Evolutionary conservation across 2,113 vertebrate species (phyloP), one percentile per base, ranked within the genome.

Genomic region (Callorhinus ursinus): DNA sequence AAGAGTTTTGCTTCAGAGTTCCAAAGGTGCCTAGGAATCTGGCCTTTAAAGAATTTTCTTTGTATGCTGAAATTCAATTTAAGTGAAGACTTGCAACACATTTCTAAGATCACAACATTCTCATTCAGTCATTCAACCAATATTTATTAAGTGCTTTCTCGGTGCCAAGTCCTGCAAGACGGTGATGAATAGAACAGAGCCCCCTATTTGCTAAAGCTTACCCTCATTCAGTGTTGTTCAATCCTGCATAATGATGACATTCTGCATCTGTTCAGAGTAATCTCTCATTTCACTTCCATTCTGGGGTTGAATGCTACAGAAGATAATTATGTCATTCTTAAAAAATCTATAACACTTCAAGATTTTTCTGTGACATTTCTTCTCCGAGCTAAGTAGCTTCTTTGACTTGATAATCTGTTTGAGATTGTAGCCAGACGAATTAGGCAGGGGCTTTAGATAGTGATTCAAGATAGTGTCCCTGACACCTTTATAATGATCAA

Each of bases 341-440:
- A 96, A 83, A 95, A 90, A 79, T 90, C 94, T 74, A 22, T 67
- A 93, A 61, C 15, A 42, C 55, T 72, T 85, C 71, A 79, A 67
- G 81, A 95, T 74, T 96, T 71, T 92, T 71, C 80, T 89, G 72
- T 95, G 91, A 87, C 59, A 92, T 83, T 63, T 79, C 81, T 97
- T 83, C 87, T 92, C 19, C 3, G 8, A 74, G 71, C 11, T 39
- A 42, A 61, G 59, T 57, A 26, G 53, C 57, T 92, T 93, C 82
- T 72, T 93, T 90, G 65, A 90, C 18, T 87, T 77, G 46, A 22
- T 77, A 81, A 81, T 55, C 51, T 88, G 28, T 72, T 74, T 57
- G 67, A 87, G 36, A 67, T 55, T 55, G 19, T 76, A 85, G 42
- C n/a, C 90, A 81, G 36, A 77, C 51, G 71, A 90, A 95, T 65